Evolutionary conservation across 1,140 invertebrate species (phyloP).

Genomic region (Pachyrhynchus sulphureomaculatus): DNA sequence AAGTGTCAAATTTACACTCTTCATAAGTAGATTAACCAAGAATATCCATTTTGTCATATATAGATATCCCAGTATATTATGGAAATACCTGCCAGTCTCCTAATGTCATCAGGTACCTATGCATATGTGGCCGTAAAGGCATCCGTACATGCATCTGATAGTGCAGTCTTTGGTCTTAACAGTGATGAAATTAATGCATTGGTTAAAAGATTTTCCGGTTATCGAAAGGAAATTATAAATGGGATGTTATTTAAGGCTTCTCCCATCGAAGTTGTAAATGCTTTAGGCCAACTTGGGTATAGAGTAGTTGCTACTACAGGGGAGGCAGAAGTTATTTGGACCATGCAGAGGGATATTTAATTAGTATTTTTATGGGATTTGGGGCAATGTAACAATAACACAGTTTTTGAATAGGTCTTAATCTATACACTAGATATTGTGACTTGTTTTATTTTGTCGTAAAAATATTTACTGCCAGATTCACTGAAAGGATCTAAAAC

Average conservation of each 20-base stretch:
- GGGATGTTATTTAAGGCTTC: conserved; percentile 68
- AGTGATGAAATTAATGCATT: conserved; percentile 67
- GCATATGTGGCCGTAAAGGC: conserved; percentile 76
- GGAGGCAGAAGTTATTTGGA: conserved; percentile 79
- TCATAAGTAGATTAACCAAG: too few relatives aligned
- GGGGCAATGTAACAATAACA: too few relatives aligned
- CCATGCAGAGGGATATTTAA: conserved; percentile 69
- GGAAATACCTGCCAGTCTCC: conserved; percentile 48
- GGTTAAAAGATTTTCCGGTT: conserved; percentile 65
- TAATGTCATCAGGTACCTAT: conserved; percentile 56
- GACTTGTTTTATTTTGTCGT: too few relatives aligned
- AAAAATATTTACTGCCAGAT: too few relatives aligned
- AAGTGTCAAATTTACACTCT: conserved; percentile 11
- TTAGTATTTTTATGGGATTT: background rate
- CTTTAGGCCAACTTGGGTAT: conserved; percentile 73
- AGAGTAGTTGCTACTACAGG: conserved; percentile 74
- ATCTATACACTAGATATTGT: too few relatives aligned
- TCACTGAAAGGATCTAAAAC: too few relatives aligned
- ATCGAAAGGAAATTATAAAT: conserved; percentile 63
- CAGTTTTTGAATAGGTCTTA: too few relatives aligned
- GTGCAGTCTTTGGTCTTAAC: conserved; percentile 71
- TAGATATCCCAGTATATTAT: conserved; percentile 25
- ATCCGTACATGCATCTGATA: conserved; percentile 70
- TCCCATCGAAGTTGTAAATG: conserved; percentile 68
- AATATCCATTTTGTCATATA: too few relatives aligned